Percentiles rank a stretch among this genome's conserved stretches.
Evolutionary conservation across 2,113 vertebrate species (phyloP).

Genomic region (Uropsilus gracilis): DNA sequence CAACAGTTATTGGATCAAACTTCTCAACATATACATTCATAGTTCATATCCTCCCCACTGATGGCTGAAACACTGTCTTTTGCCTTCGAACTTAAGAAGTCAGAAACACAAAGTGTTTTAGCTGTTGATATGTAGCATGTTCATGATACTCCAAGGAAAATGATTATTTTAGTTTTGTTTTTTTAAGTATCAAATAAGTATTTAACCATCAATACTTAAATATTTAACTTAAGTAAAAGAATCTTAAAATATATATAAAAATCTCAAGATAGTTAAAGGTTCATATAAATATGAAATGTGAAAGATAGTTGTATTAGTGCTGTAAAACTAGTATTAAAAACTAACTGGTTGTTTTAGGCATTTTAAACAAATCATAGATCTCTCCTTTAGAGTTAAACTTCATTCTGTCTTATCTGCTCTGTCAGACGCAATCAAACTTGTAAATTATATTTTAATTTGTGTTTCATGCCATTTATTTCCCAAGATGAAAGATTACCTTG

Average conservation of each 20-base stretch:
- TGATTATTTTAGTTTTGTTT: neutral
- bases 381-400: neutral
- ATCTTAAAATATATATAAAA: conserved; percentile 5
- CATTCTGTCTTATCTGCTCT: neutral
- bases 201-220: neutral
- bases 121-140: neutral
- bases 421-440: neutral
- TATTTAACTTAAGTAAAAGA: conserved; percentile 1
- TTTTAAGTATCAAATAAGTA: conserved; percentile 10
- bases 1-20: too few relatives aligned
- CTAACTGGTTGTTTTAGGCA: neutral
- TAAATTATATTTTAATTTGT: neutral
- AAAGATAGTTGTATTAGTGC: neutral
- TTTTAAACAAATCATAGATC: conserved; percentile 24
- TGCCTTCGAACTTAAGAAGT: neutral
- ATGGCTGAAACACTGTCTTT: neutral
- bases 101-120: neutral
- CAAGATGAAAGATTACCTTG: neutral
- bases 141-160: neutral
- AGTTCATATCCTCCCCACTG: too few relatives aligned
- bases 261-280: neutral
- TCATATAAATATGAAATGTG: neutral
- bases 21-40: too few relatives aligned
- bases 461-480: neutral
- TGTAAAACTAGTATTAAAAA: neutral